A percentile compares a stretch with the other conserved stretches of the same genome.
Evolutionary conservation across 2,113 vertebrate genomes (phyloP).

Genomic region (Oreochromis spilurus): DNA sequence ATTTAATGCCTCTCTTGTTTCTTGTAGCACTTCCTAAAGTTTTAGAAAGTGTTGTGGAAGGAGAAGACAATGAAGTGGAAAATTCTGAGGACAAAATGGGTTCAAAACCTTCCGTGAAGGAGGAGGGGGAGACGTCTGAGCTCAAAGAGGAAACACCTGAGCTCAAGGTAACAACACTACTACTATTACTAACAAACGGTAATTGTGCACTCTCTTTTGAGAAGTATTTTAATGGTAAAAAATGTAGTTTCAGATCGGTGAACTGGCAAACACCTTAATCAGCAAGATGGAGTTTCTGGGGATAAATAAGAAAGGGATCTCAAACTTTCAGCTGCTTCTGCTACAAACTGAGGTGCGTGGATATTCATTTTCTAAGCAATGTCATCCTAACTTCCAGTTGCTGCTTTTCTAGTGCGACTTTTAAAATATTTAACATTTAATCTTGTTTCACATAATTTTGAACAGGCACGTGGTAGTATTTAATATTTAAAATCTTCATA

Average conservation of each 20-base stretch:
- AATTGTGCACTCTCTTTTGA: background rate
- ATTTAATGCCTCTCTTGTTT: background rate
- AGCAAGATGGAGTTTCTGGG: slow-evolving; percentile 98
- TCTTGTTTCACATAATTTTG: slow-evolving; percentile 31
- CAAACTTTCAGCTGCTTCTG: slow-evolving; percentile 97
- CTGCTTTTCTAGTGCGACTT: background rate
- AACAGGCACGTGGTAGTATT: background rate
- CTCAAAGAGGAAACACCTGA: slow-evolving; percentile 77
- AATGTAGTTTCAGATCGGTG: slow-evolving; percentile 95
- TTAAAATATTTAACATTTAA: slow-evolving; percentile 50
- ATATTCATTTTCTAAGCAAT: background rate
- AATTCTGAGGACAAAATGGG: slow-evolving; percentile 74
- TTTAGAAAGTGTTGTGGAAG: slow-evolving; percentile 69
- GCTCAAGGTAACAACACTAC: slow-evolving; percentile 22
- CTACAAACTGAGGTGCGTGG: slow-evolving; percentile 90
- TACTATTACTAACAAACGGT: background rate
- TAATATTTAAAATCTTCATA: slow-evolving; percentile 61
- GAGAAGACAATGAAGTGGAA: slow-evolving; percentile 77
- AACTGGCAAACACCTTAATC: slow-evolving; percentile 95
- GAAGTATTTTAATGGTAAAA: background rate
- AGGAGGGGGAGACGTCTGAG: slow-evolving; percentile 80
- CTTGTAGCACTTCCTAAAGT: slow-evolving; percentile 59
- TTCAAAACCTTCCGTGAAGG: slow-evolving; percentile 69
- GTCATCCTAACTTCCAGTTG: background rate
- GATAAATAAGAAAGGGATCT: slow-evolving; percentile 93